phyloP scores from a whole-genome alignment of 2,888 invertebrate species.

The Hirtodrosophila histrioides region DNA sequence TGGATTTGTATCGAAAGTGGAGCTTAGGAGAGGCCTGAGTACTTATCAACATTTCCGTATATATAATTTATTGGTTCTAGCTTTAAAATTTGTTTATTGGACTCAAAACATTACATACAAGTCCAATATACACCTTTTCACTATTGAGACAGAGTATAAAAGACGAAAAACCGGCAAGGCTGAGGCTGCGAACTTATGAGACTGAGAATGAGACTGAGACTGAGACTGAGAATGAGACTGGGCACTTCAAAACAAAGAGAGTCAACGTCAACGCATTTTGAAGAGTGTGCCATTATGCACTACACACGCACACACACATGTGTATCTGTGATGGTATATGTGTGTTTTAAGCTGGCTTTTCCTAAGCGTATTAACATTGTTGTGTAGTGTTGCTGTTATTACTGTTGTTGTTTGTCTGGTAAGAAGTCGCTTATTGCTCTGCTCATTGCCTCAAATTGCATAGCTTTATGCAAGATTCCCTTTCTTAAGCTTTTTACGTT shows the following conservation, averaged over 20 bases:
- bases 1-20: too few species aligned
- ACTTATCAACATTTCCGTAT: too few species aligned
- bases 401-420: conserved; percentile 21
- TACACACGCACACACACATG: conserved; percentile 18
- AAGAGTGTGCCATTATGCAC: conserved; percentile 61
- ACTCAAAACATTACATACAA: too few species aligned
- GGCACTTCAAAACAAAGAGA: conserved; percentile 57
- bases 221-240: conserved; percentile 34
- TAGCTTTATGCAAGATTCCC: conserved; percentile 34
- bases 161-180: not conserved
- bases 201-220: conserved; percentile 4
- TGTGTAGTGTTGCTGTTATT: conserved; percentile 18
- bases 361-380: conserved; percentile 60
- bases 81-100: too few species aligned
- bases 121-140: too few species aligned
- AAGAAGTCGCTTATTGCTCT: conserved; percentile 45
- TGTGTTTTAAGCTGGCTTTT: conserved; percentile 61
- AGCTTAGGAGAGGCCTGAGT: too few species aligned
- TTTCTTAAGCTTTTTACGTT: conserved; percentile 11
- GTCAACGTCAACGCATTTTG: conserved; percentile 68
- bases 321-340: conserved; percentile 14
- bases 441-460: conserved; percentile 50
- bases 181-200: not conserved
- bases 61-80: too few species aligned
- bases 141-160: not conserved